These are phyloP conservation scores for Falco novaeseelandiae DNA, from an alignment of 2,797 vertebrate genomes.

Conservation along the genomic window DNA sequence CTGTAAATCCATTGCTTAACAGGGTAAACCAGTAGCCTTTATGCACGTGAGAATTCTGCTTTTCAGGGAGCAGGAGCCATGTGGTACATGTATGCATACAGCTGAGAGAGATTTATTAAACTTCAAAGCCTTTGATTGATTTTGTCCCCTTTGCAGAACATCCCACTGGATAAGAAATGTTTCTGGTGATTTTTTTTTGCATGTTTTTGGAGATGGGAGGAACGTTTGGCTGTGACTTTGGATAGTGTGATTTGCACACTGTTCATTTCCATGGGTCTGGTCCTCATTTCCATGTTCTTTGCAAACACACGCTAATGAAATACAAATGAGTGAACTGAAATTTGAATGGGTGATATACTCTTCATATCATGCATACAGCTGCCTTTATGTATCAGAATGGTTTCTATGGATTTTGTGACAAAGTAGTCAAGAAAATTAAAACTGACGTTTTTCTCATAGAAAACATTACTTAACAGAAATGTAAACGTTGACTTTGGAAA, in stretches of 20 bases:
- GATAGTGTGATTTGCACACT: neutral
- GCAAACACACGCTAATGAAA: neutral
- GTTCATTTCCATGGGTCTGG: neutral
- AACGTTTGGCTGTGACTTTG: neutral
- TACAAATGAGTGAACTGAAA: neutral
- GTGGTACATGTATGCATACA: too few relatives aligned
- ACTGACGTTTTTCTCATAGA: neutral
- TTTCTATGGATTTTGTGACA: neutral
- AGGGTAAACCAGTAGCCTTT: neutral
- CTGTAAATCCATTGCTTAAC: neutral
- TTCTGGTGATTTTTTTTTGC: neutral
- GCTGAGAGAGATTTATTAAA: neutral
- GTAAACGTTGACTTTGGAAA: neutral
- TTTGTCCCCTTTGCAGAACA: neutral
- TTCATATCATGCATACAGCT: neutral
- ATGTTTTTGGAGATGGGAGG: neutral
- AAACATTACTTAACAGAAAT: neutral
- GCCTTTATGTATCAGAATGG: neutral
- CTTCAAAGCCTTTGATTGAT: neutral
- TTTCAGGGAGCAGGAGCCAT: neutral
- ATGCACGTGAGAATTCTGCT: neutral
- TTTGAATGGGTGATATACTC: neutral
- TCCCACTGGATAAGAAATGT: neutral
- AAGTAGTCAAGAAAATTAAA: neutral
- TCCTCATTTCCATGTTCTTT: constrained; percentile 13